Conservation (phyloP, 2,888 invertebrate genomes). For the Cerastis leucographa region DNA sequence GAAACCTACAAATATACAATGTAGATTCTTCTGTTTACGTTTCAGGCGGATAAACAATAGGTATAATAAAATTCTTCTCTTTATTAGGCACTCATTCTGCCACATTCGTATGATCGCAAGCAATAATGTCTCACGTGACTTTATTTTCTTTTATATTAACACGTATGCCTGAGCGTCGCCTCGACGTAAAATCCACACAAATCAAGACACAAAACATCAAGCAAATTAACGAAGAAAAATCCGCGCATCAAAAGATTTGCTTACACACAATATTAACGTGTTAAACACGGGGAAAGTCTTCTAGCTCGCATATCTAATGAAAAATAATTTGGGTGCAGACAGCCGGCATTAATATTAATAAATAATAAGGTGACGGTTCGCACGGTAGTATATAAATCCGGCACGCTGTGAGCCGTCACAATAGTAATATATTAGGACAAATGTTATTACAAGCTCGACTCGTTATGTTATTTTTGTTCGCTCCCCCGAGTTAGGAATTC, state of each 20-base stretch:
- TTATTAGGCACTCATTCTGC: conserved; percentile 45
- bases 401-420: conserved; percentile 85
- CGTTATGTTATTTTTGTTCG: conserved; percentile 89
- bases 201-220: conserved; percentile 67
- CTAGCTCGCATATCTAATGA: conserved; percentile 80
- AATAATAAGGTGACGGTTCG: conserved; percentile 86
- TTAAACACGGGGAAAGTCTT: conserved; percentile 73
- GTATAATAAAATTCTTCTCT: conserved; percentile 35
- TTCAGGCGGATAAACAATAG: conserved; percentile 25
- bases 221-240: conserved; percentile 72
- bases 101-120: conserved; percentile 39
- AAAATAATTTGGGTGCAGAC: conserved; percentile 86
- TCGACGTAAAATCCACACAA: conserved; percentile 53
- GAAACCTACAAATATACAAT: background rate
- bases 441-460: conserved; percentile 89
- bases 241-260: conserved; percentile 79
- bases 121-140: conserved; percentile 40
- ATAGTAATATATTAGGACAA: conserved; percentile 90
- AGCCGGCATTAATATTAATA: conserved; percentile 87
- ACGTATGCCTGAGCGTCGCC: conserved; percentile 36
- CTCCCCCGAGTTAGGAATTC: conserved; percentile 79
- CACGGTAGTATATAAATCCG: conserved; percentile 87
- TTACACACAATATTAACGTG: conserved; percentile 78
- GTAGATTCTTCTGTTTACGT: conserved; percentile 18
- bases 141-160: conserved; percentile 56